Percentiles rank a stretch among this genome's conserved stretches.
phyloP scores from a whole-genome alignment of 2,797 vertebrate genomes.

The Pipistrellus nathusii region DNA sequence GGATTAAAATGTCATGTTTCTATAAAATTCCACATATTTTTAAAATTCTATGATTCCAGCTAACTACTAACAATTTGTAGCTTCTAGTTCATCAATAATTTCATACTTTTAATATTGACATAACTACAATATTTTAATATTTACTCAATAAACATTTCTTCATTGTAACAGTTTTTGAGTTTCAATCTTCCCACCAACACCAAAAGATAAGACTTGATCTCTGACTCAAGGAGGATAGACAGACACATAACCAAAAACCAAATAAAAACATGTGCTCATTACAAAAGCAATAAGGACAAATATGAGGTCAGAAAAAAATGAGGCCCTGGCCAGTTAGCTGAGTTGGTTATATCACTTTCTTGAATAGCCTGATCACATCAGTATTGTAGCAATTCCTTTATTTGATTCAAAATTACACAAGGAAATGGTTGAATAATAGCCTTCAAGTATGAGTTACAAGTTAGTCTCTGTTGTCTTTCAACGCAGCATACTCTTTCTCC shows the following conservation, averaged over 20 bases:
- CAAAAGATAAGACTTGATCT: background rate
- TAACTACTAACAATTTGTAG: background rate
- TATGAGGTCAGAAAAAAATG: background rate
- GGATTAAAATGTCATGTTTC: background rate
- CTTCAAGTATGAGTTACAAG: background rate
- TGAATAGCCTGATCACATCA: slow-evolving; percentile 54
- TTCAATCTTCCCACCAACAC: background rate
- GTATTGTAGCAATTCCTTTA: slow-evolving; percentile 34
- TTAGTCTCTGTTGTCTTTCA: slow-evolving; percentile 15
- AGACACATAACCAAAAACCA: background rate
- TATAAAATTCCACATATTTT: background rate
- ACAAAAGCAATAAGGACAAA: slow-evolving; percentile 39
- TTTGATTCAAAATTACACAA: slow-evolving; percentile 59
- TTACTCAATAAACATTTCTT: slow-evolving; percentile 32
- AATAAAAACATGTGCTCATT: background rate
- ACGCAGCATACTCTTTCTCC: background rate
- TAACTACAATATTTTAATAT: slow-evolving; percentile 35
- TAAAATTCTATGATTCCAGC: background rate
- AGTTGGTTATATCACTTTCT: slow-evolving; percentile 45
- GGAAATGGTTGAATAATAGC: slow-evolving; percentile 1
- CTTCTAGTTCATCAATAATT: background rate
- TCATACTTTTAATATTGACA: background rate
- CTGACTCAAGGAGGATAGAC: background rate
- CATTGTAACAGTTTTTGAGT: slow-evolving; percentile 25
- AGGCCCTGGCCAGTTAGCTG: background rate